A percentile compares a stretch with the other conserved stretches of the same genome.
These are phyloP conservation scores for Coregonus clupeaformis DNA, from an alignment of 2,113 vertebrate genomes.

Conservation along the genomic window DNA sequence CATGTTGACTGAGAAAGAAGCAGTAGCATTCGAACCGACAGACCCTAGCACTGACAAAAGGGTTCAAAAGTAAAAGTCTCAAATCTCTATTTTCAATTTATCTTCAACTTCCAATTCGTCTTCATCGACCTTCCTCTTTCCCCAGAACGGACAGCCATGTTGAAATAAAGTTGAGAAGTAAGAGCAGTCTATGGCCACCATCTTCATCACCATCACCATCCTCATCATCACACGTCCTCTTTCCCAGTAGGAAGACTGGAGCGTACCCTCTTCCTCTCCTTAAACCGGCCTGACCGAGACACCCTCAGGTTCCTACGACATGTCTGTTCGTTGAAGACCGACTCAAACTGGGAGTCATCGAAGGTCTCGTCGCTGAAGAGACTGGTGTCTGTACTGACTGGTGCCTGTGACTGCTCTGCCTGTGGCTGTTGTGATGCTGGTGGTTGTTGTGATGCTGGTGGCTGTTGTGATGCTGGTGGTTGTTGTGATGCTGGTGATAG, in stretches of 20 bases:
- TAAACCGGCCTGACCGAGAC: slow-evolving; percentile 91
- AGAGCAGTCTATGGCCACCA: slow-evolving; percentile 28
- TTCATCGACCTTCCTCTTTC: not conserved
- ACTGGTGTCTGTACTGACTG: slow-evolving; percentile 43
- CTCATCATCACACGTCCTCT: slow-evolving; percentile 47
- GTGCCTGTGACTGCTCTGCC: slow-evolving; percentile 36
- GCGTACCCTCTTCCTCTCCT: slow-evolving; percentile 82
- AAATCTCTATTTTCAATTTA: not conserved
- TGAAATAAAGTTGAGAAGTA: not conserved
- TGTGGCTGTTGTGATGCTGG: slow-evolving; percentile 17
- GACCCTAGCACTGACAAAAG: too few species aligned
- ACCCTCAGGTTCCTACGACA: slow-evolving; percentile 87
- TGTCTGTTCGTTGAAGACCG: slow-evolving; percentile 71
- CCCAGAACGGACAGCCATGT: not conserved
- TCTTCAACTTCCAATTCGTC: not conserved
- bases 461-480: slow-evolving; percentile 46
- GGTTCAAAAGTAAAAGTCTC: too few species aligned
- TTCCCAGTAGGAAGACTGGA: slow-evolving; percentile 73
- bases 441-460: not conserved
- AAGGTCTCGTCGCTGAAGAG: slow-evolving; percentile 55
- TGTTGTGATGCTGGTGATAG: not conserved
- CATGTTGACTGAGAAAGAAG: too few species aligned
- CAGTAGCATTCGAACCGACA: too few species aligned
- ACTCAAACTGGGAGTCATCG: slow-evolving; percentile 69
- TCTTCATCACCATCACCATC: not conserved